Evolutionary conservation across 1,140 invertebrate genomes (phyloP).

Genomic region (Lucilia cuprina): DNA sequence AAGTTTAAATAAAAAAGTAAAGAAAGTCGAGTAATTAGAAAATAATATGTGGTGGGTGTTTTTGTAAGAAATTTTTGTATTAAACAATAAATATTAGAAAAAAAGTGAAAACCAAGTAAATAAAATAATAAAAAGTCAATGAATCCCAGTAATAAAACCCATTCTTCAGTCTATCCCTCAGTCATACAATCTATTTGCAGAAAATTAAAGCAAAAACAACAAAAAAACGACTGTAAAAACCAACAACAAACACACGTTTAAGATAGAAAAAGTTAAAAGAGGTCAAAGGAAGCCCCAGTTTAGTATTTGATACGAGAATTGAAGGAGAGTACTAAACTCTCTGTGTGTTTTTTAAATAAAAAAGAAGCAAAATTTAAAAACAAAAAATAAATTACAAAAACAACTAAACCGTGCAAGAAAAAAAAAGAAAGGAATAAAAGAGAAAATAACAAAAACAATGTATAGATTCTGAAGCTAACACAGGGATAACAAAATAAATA

Average conservation of each 20-base stretch:
- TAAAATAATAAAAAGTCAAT: not conserved
- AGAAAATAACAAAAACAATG: not conserved
- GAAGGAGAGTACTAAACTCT: not conserved
- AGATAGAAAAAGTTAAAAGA: conserved; percentile 25
- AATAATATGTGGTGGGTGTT: not conserved
- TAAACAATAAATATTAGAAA: too few species aligned
- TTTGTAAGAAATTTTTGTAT: too few species aligned
- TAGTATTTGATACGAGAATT: not conserved
- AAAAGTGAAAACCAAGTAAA: not conserved
- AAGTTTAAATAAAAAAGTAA: not conserved
- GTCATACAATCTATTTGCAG: not conserved
- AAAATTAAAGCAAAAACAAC: not conserved
- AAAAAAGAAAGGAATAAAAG: not conserved
- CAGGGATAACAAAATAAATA: not conserved
- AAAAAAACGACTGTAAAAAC: not conserved
- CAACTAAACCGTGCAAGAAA: not conserved
- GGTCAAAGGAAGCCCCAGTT: conserved; percentile 27
- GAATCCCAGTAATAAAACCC: not conserved
- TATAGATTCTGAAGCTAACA: not conserved
- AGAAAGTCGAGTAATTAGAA: not conserved
- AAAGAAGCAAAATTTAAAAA: not conserved
- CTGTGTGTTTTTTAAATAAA: not conserved
- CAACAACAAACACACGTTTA: not conserved
- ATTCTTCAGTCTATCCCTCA: not conserved
- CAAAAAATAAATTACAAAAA: not conserved